Evolutionary conservation across 2,113 vertebrate genomes (phyloP), one percentile per base, ranked within the genome.

Genomic region (Uria lomvia): DNA sequence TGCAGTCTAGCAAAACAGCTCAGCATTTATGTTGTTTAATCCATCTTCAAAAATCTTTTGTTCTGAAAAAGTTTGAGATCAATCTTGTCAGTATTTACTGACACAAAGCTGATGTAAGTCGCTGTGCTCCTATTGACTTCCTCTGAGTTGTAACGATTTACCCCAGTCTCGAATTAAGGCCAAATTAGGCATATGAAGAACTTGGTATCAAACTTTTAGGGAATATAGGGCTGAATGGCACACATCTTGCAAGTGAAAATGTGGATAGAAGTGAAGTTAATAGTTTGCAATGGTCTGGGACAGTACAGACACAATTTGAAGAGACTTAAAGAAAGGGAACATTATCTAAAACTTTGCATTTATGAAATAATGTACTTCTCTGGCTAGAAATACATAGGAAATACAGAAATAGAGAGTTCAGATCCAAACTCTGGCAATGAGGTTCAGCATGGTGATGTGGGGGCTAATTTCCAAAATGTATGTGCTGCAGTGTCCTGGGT

Each of bases 11-110:
- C 82, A 96, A 97, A 97, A 97, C 97, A 96, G 96, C 93, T 91
- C 91, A 96, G 93, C 95, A 59, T 95, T 97, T 96, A 95, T 81
- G 85, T 94, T 96, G 95, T 96, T 97, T 96, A 96, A 97, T 97
- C 97, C 96, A 91, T 97, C 93, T 91, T 83, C 91, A 95, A 74
- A 96, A 97, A 96, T 97, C 95, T 97, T 97, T 96, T 96, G 92
- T 97, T 95, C 96, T 91, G 94, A 95, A 96, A 96, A 97, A 97
- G 86, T 95, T 97, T 60, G 93, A 91, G 90, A 97, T 97, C 95
- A 94, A 94, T 96, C 89, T 94, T 95, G 94, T 94, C 94, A 79
- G 84, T 79, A 94, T 85, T 91, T 96, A 85, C 86, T 77, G 96
- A 96, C 95, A 96, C 77, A 94, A 94, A 94, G 95, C 92, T 92